phyloP scores from a whole-genome alignment of 2,113 vertebrate species.

The Oenanthe oenanthe region DNA sequence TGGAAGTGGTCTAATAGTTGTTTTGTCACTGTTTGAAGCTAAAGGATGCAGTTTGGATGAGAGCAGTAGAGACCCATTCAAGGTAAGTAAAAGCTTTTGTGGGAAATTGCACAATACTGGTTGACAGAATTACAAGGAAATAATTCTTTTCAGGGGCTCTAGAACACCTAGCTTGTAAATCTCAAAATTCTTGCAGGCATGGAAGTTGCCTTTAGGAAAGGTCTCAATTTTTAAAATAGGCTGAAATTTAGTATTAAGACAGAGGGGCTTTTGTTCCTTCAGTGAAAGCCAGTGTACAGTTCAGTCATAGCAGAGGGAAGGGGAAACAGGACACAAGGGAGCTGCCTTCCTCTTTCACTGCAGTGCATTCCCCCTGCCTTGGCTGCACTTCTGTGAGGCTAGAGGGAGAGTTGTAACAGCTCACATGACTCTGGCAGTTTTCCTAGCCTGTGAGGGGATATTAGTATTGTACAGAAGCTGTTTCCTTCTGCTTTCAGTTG shows the following conservation, averaged over 20 bases:
- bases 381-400: not conserved
- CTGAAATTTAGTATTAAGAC: not conserved
- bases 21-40: not conserved
- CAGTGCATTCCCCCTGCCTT: not conserved
- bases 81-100: not conserved
- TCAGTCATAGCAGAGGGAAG: not conserved
- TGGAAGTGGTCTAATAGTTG: not conserved
- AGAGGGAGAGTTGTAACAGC: fast-evolving
- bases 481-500: not conserved
- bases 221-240: not conserved
- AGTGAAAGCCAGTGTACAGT: not conserved
- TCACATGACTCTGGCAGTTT: fast-evolving
- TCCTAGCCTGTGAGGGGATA: not conserved
- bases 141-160: not conserved
- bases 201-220: not conserved
- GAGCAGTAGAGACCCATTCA: fast-evolving
- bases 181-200: fast-evolving
- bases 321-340: fast-evolving
- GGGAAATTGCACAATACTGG: not conserved
- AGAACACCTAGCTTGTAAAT: not conserved
- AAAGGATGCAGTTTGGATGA: not conserved
- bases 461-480: not conserved
- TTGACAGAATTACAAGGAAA: not conserved
- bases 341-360: not conserved
- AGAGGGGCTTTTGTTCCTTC: not conserved